Evolutionary conservation across 2,888 invertebrate genomes (phyloP).

Genomic region (Thymelicus acteon): DNA sequence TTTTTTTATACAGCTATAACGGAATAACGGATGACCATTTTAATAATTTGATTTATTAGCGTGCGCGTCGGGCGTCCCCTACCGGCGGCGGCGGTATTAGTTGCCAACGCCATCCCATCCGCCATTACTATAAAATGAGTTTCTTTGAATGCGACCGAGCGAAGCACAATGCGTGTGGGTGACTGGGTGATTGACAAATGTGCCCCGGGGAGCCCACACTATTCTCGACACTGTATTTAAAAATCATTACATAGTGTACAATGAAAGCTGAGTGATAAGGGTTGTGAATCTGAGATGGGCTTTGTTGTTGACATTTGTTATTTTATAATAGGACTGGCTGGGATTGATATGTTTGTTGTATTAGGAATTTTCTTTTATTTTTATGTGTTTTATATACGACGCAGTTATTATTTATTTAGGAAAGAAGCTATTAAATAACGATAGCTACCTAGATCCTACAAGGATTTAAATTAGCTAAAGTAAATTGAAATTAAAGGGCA

Average conservation of each 20-base stretch:
- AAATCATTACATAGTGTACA: slow-evolving; percentile 34
- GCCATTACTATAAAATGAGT: slow-evolving; percentile 26
- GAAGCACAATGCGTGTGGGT: slow-evolving; percentile 15
- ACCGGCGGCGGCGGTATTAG: neutral
- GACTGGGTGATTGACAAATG: slow-evolving; percentile 28
- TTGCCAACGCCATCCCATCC: slow-evolving; percentile 1
- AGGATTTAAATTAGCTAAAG: too few relatives aligned
- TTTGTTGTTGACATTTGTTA: slow-evolving; percentile 6
- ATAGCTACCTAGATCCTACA: too few relatives aligned
- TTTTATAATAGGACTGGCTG: neutral
- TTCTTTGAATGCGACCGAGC: slow-evolving; percentile 14
- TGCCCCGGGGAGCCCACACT: slow-evolving; percentile 18
- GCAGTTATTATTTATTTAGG: too few relatives aligned
- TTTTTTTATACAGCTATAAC: slow-evolving; percentile 19
- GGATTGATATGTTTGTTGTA: neutral
- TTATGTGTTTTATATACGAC: too few relatives aligned
- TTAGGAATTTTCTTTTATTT: too few relatives aligned
- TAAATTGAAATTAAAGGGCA: too few relatives aligned
- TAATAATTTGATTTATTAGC: slow-evolving; percentile 50
- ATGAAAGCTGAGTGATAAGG: slow-evolving; percentile 20
- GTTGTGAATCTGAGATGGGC: slow-evolving; percentile 6
- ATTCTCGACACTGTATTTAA: slow-evolving; percentile 25
- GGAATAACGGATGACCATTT: slow-evolving; percentile 45
- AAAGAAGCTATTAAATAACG: too few relatives aligned
- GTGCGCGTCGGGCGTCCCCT: slow-evolving; percentile 30